These are phyloP conservation scores for Microcebus murinus DNA, from an alignment of 2,113 vertebrate genomes.

Conservation along the genomic window DNA sequence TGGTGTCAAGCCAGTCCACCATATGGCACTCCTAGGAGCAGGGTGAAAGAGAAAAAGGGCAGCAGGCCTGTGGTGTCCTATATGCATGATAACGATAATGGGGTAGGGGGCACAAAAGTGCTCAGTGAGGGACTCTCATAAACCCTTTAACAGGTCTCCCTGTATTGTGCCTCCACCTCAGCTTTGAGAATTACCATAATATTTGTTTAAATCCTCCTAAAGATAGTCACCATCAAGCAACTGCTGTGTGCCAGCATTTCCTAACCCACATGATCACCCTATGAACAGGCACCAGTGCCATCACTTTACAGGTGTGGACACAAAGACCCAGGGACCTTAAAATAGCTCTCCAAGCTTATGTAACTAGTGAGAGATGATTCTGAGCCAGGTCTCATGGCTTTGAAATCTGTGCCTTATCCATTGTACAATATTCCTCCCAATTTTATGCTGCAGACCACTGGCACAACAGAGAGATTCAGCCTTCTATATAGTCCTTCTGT, in stretches of 20 bases:
- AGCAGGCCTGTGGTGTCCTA: neutral
- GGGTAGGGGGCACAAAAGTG: neutral
- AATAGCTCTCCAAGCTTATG: neutral
- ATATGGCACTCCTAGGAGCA: neutral
- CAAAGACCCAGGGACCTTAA: neutral
- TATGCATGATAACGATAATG: neutral
- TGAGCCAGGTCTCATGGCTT: neutral
- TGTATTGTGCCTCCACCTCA: neutral
- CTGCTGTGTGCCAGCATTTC: neutral
- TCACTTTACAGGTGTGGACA: neutral
- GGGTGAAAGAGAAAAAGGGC: neutral
- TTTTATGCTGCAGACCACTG: neutral
- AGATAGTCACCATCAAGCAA: neutral
- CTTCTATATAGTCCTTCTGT: neutral
- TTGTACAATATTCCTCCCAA: neutral
- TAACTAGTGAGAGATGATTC: neutral
- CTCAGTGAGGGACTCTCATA: neutral
- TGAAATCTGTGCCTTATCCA: neutral
- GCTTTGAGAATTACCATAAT: neutral
- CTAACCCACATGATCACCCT: neutral
- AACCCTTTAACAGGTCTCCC: neutral
- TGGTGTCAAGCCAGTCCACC: neutral
- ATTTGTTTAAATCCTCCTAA: neutral
- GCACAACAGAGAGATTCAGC: neutral
- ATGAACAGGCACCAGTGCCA: neutral